Evolutionary conservation across 2,888 invertebrate genomes (phyloP).

Genomic region (Parnassius apollo): DNA sequence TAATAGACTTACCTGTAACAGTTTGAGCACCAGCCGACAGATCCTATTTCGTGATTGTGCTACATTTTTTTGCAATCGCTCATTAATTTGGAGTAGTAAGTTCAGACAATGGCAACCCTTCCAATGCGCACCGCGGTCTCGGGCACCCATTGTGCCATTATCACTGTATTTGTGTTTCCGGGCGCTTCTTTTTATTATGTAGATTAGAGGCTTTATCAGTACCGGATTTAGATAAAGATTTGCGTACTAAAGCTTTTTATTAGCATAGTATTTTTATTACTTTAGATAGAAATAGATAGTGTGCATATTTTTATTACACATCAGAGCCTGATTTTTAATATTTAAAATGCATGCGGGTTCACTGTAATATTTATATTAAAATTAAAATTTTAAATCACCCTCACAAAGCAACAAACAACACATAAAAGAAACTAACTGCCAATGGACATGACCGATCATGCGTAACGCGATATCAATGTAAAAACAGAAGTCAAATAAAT

Average conservation of each 20-base stretch:
- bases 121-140: constrained; percentile 53
- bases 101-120: constrained; percentile 75
- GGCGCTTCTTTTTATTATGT: constrained; percentile 76
- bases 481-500: constrained; percentile 79
- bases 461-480: constrained; percentile 69
- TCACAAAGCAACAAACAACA: constrained; percentile 42
- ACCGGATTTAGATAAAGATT: constrained; percentile 60
- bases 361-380: constrained; percentile 31
- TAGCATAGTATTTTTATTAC: constrained; percentile 34
- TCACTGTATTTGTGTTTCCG: constrained; percentile 70
- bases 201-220: constrained; percentile 71
- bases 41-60: constrained; percentile 75
- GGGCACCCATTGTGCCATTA: constrained; percentile 61
- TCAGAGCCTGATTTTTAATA: not conserved
- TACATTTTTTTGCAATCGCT: constrained; percentile 73
- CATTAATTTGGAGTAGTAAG: constrained; percentile 77
- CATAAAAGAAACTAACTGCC: constrained; percentile 64
- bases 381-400: constrained; percentile 39
- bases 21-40: constrained; percentile 59
- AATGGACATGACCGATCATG: constrained; percentile 77
- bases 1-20: constrained; percentile 28
- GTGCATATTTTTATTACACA: not conserved
- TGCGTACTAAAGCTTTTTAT: constrained; percentile 34
- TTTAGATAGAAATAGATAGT: not conserved
- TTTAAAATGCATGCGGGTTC: constrained; percentile 34